Evolutionary conservation across 1,140 invertebrate genomes (phyloP), one percentile per base, ranked within the genome.

Genomic region (Achroia grisella): DNA sequence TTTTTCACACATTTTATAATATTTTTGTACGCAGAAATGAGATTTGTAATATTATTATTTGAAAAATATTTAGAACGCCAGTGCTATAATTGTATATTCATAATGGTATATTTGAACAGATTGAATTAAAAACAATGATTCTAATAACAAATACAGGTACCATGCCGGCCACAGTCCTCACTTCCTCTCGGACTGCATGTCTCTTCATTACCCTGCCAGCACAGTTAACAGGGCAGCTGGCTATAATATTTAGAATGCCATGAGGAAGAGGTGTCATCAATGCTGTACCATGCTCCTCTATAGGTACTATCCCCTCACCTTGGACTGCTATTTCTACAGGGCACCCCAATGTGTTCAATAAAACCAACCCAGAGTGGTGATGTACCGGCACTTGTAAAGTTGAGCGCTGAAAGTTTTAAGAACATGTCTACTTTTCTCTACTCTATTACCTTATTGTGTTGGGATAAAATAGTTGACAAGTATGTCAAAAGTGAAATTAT

Each of bases 341-440:
- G 39, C 79, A 83, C 0, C 36, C 45, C 8, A 83, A 40, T 0
- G 75, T 73, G 34, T 79, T 83, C 47, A 83, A 27, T 4, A 76
- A 50, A 8, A 81, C 63, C 13, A 84, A 29, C 0, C 77, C 79
- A 0, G 71, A 72, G 36, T 79, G 58, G 12, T 71, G 52, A 10
- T 61, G 56, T 4, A 56, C 56, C 5, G 79, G 79, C 12, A 65
- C 40, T 72, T 83, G 76, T 10, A 83, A 49, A 5, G 79, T 81
- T 1, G 79, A 83, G 28, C 76, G 69, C 79, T 83, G 29, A 0
- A 41, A 23, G 6, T 23, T n/a, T n/a, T n/a, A n/a, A n/a, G n/a
- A n/a, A n/a, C n/a, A n/a, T n/a, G n/a, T n/a, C n/a, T n/a, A n/a
- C n/a, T n/a, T n/a, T n/a, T n/a, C n/a, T n/a, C n/a, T n/a, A n/a